Percentiles rank a stretch among this genome's conserved stretches.
Conservation (phyloP, 1,140 invertebrate species). For the Acromyrmex charruanus region DNA sequence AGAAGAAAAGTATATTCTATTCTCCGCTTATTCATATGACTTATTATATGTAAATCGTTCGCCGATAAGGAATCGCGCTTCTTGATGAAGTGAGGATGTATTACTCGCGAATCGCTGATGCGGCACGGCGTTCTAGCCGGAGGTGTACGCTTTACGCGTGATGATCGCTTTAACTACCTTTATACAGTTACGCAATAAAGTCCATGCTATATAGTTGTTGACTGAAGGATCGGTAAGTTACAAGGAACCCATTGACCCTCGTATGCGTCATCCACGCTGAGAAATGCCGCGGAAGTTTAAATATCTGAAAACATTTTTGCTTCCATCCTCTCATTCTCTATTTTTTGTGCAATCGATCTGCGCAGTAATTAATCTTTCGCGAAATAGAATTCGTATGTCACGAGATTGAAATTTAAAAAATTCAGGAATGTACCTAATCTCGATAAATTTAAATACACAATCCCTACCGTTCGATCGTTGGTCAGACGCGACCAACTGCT, state of each 20-base stretch:
- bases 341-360: background rate
- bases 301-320: background rate
- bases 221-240: slow-evolving; percentile 51
- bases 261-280: background rate
- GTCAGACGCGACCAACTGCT: background rate
- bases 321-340: background rate
- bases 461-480: background rate
- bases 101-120: slow-evolving; percentile 18
- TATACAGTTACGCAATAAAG: slow-evolving; percentile 60
- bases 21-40: background rate
- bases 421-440: background rate
- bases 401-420: background rate
- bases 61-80: slow-evolving; percentile 22
- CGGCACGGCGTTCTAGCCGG: background rate
- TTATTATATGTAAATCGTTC: slow-evolving; percentile 20
- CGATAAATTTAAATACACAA: background rate
- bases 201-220: background rate
- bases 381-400: background rate
- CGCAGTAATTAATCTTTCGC: background rate
- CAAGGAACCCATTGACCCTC: slow-evolving; percentile 5
- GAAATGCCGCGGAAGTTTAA: background rate
- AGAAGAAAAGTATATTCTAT: background rate
- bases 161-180: slow-evolving; percentile 51
- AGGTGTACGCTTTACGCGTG: slow-evolving; percentile 27
- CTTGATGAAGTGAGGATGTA: slow-evolving; percentile 20